Base-by-base conservation (phyloP, 1,140 invertebrate species). In the Melipona quadrifasciata region DNA sequence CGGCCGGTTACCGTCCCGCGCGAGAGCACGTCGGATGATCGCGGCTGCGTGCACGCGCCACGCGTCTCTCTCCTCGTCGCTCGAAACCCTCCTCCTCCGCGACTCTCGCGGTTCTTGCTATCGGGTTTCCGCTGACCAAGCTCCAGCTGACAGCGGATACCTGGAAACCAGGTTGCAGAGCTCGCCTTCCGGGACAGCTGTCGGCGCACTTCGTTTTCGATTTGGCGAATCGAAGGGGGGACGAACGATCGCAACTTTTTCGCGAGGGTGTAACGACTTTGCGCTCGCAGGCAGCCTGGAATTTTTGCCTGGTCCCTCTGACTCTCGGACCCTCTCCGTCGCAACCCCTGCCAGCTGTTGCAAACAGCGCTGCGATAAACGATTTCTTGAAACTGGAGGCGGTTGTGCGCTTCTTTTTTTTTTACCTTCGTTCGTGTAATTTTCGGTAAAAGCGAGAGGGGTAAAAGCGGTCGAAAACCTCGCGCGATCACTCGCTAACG, bases 1-100 rank as follows among this genome's bases (percentile, higher is more conserved):
- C 83, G 83, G 71, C 85, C 80, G 77, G 80, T 89, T 84, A 89
- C 74, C 39, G 86, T 73, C 64, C 31, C 17, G 53, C 77, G 80
- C 78, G 34, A 68, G 81, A 87, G 57, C 47, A 57, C 51, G 53
- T 27, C 34, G 55, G 78, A 75, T 67, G 58, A 71, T 72, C 47
- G n/a, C 19, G 12, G 31, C 68, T 47, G 10, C 57, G n/a, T 51
- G 31, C 64, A 86, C 61, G 51, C 75, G 84, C 75, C 65, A 79
- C 27, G 71, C 58, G 61, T 61, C 67, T 47, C 67, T 47, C 72
- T 61, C 64, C 58, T 34, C 11, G 24, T n/a, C 47, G 86, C 19
- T 6, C 39, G 21, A 39, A n/a, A 67, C 31, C 27, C 31, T 67
- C 17, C 14, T 17, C 27, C 31, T 34, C 74, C 19, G 67, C 64